Percentiles rank a stretch among this genome's conserved stretches.
phyloP scores from a whole-genome alignment of 2,113 vertebrate species.

The Serinus canaria region DNA sequence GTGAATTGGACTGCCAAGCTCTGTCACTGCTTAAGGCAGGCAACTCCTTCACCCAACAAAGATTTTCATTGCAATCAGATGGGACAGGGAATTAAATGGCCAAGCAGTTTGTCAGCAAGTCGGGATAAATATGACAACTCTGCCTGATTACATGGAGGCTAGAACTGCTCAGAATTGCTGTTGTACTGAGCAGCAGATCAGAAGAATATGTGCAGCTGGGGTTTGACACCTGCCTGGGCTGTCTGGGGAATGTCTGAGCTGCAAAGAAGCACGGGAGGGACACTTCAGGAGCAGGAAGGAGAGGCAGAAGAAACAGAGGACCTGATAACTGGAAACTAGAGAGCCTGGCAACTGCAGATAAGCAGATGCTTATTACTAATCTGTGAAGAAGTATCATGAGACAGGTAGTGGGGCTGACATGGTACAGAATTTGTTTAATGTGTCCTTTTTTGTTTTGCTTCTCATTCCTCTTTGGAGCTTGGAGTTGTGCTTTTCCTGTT shows the following conservation, averaged over 20 bases:
- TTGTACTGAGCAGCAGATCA: not conserved
- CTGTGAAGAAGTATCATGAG: not conserved
- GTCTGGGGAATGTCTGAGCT: not conserved
- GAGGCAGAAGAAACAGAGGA: not conserved
- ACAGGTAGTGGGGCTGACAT: not conserved
- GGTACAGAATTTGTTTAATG: not conserved
- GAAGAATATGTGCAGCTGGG: not conserved
- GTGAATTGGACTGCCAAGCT: not conserved
- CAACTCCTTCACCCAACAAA: not conserved
- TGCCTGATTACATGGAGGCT: not conserved
- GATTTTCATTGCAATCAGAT: not conserved
- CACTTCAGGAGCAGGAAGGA: not conserved
- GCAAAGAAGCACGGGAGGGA: not conserved
- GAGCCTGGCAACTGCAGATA: constrained; percentile 13
- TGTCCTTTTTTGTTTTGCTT: not conserved
- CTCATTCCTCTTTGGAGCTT: not conserved
- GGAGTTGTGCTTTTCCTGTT: not conserved
- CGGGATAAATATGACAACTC: not conserved
- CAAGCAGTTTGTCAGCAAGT: not conserved
- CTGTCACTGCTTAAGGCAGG: not conserved
- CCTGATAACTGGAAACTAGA: not conserved
- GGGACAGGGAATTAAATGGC: not conserved
- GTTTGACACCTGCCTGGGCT: not conserved
- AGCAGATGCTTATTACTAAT: not conserved
- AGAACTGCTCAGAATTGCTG: not conserved